These are phyloP conservation scores for Tachina grossa DNA, from an alignment of 2,888 invertebrate genomes.

Conservation along the genomic window DNA sequence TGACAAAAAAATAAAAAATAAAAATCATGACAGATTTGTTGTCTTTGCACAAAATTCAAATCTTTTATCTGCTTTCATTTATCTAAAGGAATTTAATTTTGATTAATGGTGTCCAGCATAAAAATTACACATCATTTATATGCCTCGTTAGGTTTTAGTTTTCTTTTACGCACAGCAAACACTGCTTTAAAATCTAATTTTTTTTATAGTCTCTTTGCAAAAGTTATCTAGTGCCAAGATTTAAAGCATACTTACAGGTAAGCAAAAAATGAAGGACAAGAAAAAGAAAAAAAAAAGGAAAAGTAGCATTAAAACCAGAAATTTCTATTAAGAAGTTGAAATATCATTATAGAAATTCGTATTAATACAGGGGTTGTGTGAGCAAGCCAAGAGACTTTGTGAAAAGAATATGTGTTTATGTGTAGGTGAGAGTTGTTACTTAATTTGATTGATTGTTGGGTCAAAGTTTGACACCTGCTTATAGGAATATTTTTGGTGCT, in stretches of 20 bases:
- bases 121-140: conserved; percentile 73
- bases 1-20: no score
- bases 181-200: not conserved
- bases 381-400: not conserved
- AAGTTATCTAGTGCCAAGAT: conserved; percentile 44
- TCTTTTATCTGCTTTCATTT: conserved; percentile 40
- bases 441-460: conserved; percentile 69
- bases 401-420: not conserved
- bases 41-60: not conserved
- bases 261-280: not conserved
- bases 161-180: conserved; percentile 1
- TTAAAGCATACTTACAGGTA: conserved; percentile 57
- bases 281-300: not conserved
- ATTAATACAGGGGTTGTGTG: conserved; percentile 44
- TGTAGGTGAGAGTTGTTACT: conserved; percentile 20
- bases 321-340: conserved; percentile 61
- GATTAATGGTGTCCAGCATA: conserved; percentile 74
- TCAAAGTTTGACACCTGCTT: conserved; percentile 65
- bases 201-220: not conserved
- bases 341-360: conserved; percentile 65
- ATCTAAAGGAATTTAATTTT: conserved; percentile 72
- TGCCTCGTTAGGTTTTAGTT: conserved; percentile 70
- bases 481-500: conserved; percentile 4
- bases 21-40: not conserved
- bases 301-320: not conserved